Evolutionary conservation across 2,797 vertebrate species (phyloP), one percentile per base, ranked within the genome.

Genomic region (Enteromius fasciolatus): DNA sequence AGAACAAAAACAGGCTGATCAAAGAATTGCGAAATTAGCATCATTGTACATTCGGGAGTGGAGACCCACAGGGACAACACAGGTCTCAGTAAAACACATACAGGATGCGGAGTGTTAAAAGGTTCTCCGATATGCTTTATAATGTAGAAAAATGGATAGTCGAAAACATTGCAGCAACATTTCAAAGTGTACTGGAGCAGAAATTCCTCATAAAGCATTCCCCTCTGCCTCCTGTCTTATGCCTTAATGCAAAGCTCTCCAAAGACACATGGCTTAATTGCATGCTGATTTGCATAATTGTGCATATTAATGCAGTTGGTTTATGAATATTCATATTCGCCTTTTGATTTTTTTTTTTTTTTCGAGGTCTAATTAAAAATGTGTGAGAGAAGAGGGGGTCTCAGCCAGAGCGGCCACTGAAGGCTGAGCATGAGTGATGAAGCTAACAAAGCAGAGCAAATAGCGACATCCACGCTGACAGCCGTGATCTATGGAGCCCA

Each of bases 201-300:
- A 94, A 94, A 94, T 93, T 93, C 91, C 92, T 92, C 94, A 94
- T 94, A 94, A 95, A 92, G 92, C 94, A 92, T 93, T 93, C 92
- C 91, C 90, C 89, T 93, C 93, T 94, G 93, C 92, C 83, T 78
- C 92, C 91, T 83, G 92, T 94, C 94, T 94, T 94, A 92, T 93
- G 94, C 93, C 93, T 94, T 95, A 95, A 95, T 94, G 93, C 92
- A 92, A 92, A 91, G 91, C 94, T 95, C 95, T 95, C 95, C 89
- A 90, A 94, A 95, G 95, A 95, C 94, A 94, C 92, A 92, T 89
- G 92, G 95, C 96, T 98, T 98, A 99, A 98, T 96, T 96, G 96
- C 93, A 94, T 91, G 90, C 95, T 96, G 92, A 97, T 99, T 97
- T 99, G 94, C 97, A 99, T 97, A 96, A 97, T 95, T 96, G 94